Percentiles rank a stretch among this genome's conserved stretches.
phyloP scores from a whole-genome alignment of 1,140 invertebrate genomes.

The Eupristina koningsbergeri region DNA sequence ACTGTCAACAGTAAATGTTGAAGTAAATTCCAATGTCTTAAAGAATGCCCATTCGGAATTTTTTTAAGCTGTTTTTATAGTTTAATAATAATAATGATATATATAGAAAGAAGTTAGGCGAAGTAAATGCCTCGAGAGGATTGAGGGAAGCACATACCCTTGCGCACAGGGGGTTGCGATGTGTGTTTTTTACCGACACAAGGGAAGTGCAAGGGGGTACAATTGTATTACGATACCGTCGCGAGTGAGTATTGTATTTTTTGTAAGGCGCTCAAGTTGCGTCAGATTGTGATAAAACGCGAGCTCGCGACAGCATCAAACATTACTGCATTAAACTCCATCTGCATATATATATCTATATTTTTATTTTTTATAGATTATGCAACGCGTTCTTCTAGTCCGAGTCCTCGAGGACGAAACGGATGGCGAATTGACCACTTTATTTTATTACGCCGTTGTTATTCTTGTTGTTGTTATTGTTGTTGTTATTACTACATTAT shows the following conservation, averaged over 20 bases:
- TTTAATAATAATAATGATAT: constrained; percentile 27
- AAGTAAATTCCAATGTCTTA: not conserved
- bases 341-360: not conserved
- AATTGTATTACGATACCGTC: constrained; percentile 55
- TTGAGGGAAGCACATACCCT: no score
- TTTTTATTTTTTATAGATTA: constrained; percentile 4
- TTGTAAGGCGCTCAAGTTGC: constrained; percentile 68
- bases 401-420: constrained; percentile 3
- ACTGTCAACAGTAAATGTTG: no score
- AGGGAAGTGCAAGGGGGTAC: not conserved
- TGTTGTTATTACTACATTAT: not conserved
- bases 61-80: constrained; percentile 17
- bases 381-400: not conserved
- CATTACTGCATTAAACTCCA: constrained; percentile 52
- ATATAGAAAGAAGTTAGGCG: constrained; percentile 38
- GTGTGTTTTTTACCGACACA: not conserved
- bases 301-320: constrained; percentile 66
- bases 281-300: constrained; percentile 69
- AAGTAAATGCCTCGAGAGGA: not conserved
- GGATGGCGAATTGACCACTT: constrained; percentile 51
- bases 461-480: constrained; percentile 21
- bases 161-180: not conserved
- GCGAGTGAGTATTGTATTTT: constrained; percentile 72
- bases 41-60: constrained; percentile 41
- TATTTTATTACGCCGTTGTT: constrained; percentile 36